Evolutionary conservation across 2,797 vertebrate species (phyloP).

Genomic region (Pantherophis vulpinus): DNA sequence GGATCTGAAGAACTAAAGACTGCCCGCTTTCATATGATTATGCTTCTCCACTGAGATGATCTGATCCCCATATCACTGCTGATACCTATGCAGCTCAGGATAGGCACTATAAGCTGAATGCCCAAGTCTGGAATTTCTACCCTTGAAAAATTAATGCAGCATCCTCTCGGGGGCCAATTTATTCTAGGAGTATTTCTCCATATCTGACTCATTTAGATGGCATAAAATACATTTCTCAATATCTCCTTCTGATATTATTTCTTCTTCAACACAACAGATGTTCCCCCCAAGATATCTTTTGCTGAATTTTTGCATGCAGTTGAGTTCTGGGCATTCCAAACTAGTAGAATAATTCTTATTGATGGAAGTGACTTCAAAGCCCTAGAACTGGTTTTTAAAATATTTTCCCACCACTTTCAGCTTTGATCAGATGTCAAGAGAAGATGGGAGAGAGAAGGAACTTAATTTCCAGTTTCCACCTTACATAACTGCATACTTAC

Average conservation of each 20-base stretch:
- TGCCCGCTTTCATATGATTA: not conserved
- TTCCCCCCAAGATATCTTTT: not conserved
- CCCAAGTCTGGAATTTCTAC: not conserved
- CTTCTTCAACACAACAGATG: not conserved
- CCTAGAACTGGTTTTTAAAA: not conserved
- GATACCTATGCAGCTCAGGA: not conserved
- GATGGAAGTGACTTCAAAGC: not conserved
- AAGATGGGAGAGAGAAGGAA: not conserved
- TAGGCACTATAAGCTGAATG: not conserved
- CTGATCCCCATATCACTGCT: not conserved
- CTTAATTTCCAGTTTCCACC: not conserved
- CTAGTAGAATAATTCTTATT: not conserved
- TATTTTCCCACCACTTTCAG: not conserved
- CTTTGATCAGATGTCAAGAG: not conserved
- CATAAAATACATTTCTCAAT: not conserved
- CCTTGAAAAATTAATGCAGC: not conserved
- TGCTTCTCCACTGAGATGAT: not conserved
- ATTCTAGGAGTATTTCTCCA: not conserved
- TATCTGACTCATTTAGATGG: not conserved
- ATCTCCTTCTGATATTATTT: not conserved
- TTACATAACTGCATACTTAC: not conserved
- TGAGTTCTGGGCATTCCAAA: not conserved
- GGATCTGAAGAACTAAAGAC: not conserved
- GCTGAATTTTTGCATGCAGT: not conserved
- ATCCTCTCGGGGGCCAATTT: not conserved